These are phyloP conservation scores for Dione juno DNA, from an alignment of 2,888 invertebrate genomes.

Conservation along the genomic window DNA sequence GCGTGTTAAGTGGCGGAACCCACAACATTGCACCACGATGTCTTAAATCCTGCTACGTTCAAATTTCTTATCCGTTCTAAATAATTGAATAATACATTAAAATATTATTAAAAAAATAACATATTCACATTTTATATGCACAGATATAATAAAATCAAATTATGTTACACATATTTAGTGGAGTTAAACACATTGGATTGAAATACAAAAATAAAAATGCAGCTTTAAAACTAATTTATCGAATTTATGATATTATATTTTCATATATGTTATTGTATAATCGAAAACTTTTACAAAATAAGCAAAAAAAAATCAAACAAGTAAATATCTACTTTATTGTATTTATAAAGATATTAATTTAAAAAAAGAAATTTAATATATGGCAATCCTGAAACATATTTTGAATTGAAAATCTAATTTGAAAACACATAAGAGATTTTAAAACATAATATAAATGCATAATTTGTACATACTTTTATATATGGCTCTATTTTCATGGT, in stretches of 20 bases:
- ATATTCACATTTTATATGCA: background rate
- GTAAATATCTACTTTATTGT: background rate
- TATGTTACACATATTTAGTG: background rate
- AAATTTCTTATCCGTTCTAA: background rate
- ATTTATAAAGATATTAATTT: background rate
- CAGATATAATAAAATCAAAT: background rate
- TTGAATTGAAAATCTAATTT: background rate
- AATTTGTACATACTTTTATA: conserved; percentile 8
- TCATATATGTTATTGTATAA: too few relatives aligned
- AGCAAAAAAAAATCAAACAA: background rate
- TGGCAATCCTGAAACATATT: conserved; percentile 4
- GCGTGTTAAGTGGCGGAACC: too few relatives aligned
- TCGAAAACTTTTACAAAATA: too few relatives aligned
- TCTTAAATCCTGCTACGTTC: background rate
- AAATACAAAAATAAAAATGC: background rate
- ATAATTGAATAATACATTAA: background rate
- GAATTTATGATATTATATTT: too few relatives aligned
- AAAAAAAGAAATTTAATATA: background rate
- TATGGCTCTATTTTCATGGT: conserved; percentile 3
- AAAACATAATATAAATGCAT: background rate
- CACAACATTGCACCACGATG: background rate
- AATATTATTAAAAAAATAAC: background rate
- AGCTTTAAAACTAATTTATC: background rate
- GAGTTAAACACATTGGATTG: background rate
- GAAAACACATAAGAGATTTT: background rate